Conservation (phyloP, 2,113 vertebrate species). For the Uropsilus gracilis region DNA sequence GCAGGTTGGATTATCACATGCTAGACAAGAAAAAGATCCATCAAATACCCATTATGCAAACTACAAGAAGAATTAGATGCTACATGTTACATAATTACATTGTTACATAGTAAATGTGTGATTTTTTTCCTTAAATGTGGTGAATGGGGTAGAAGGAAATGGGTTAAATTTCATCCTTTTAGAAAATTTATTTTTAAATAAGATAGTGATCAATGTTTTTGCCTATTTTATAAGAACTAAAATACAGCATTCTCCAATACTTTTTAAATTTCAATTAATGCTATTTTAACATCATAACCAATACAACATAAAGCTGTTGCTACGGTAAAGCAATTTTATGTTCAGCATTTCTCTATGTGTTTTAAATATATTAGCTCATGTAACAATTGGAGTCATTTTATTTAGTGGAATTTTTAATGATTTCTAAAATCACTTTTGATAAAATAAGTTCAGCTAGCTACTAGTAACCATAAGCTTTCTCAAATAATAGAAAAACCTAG, state of each 20-base stretch:
- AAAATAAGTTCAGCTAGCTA: conserved; percentile 12
- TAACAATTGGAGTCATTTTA: neutral
- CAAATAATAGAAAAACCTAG: neutral
- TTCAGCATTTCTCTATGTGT: neutral
- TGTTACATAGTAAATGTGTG: neutral
- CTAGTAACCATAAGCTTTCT: neutral
- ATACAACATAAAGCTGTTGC: neutral
- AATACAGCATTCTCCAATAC: neutral
- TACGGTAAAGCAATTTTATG: neutral
- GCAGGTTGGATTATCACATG: neutral
- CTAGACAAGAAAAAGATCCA: neutral
- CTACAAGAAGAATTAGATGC: neutral
- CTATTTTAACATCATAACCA: neutral
- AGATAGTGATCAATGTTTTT: conserved; percentile 20
- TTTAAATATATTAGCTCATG: neutral
- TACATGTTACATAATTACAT: neutral
- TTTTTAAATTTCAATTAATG: neutral
- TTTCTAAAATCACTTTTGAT: conserved; percentile 29
- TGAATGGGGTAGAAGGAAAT: neutral
- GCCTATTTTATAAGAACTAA: neutral
- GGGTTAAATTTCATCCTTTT: neutral
- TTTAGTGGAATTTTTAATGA: neutral
- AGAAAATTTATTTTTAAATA: conserved; percentile 1
- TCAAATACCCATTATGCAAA: neutral
- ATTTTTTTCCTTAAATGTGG: neutral